phyloP scores from a whole-genome alignment of 2,888 invertebrate species.

The Kuschelorhynchus macadamiae region DNA sequence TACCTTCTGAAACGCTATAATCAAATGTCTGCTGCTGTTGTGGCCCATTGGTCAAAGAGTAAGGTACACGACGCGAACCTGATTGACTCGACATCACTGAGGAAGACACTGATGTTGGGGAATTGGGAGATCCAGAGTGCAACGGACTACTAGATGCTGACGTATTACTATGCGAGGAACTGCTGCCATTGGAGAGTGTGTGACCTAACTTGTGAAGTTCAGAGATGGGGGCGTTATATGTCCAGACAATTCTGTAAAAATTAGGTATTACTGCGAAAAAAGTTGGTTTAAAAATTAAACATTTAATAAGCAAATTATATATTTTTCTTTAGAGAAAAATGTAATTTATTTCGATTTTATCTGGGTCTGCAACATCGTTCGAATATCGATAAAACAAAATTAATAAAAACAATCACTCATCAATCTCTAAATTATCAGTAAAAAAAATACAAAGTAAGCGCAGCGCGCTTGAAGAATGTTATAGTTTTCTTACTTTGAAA shows the following conservation, averaged over 20 bases:
- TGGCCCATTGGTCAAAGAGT: conserved; percentile 67
- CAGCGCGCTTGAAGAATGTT: no score
- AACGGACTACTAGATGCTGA: conserved; percentile 88
- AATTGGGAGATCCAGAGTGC: conserved; percentile 76
- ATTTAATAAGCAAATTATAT: no score
- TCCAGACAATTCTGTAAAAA: conserved; percentile 86
- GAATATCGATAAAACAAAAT: no score
- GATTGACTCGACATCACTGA: conserved; percentile 88
- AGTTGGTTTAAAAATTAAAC: no score
- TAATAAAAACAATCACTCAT: no score
- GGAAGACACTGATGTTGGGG: conserved; percentile 90
- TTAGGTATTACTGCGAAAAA: no score
- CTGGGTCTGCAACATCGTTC: no score
- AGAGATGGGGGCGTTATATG: conserved; percentile 89
- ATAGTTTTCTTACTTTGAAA: no score
- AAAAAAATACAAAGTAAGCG: no score
- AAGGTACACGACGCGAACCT: conserved; percentile 75
- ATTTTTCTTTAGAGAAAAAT: no score
- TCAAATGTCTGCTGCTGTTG: conserved; percentile 66
- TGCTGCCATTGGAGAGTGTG: conserved; percentile 74
- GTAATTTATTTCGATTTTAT: no score
- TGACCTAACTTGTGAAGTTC: conserved; percentile 70
- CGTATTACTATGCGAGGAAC: conserved; percentile 72
- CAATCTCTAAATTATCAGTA: no score
- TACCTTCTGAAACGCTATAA: conserved; percentile 84